phyloP scores from a whole-genome alignment of 1,140 invertebrate species.

The Drosophila lacteicornis region DNA sequence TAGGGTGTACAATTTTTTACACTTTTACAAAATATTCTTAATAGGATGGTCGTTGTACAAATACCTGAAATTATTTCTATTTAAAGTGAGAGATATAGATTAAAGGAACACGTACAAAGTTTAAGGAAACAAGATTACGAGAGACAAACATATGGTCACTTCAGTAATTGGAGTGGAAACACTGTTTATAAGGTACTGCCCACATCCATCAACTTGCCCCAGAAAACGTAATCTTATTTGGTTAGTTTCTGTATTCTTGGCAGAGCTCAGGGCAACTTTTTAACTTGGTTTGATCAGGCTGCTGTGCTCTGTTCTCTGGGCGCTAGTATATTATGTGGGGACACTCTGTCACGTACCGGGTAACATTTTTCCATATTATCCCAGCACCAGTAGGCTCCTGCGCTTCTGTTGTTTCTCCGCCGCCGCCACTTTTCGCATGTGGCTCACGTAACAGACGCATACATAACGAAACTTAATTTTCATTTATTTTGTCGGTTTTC shows the following conservation, averaged over 20 bases:
- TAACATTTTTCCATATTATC: conserved; percentile 71
- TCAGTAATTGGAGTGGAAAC: not conserved
- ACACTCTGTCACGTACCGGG: conserved; percentile 61
- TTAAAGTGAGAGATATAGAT: too few relatives aligned
- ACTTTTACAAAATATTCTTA: too few relatives aligned
- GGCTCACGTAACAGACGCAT: conserved; percentile 79
- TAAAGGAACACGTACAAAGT: not conserved
- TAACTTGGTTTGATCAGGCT: conserved; percentile 9
- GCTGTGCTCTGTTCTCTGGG: not conserved
- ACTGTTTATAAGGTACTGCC: not conserved
- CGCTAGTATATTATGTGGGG: conserved; percentile 13
- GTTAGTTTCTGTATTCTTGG: conserved; percentile 17
- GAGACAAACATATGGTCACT: not conserved
- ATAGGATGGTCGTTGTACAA: too few relatives aligned
- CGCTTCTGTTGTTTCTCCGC: conserved; percentile 14
- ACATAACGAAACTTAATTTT: conserved; percentile 81
- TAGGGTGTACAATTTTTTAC: too few relatives aligned
- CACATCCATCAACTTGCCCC: conserved; percentile 14
- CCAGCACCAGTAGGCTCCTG: conserved; percentile 27
- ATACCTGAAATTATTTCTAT: too few relatives aligned
- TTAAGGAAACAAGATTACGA: not conserved
- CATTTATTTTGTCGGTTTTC: conserved; percentile 42
- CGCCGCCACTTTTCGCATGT: conserved; percentile 42
- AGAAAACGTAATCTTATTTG: conserved; percentile 18
- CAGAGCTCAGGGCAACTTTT: conserved; percentile 10